phyloP scores from a whole-genome alignment of 2,888 invertebrate genomes.

The Lissocephala sabroskyi region DNA sequence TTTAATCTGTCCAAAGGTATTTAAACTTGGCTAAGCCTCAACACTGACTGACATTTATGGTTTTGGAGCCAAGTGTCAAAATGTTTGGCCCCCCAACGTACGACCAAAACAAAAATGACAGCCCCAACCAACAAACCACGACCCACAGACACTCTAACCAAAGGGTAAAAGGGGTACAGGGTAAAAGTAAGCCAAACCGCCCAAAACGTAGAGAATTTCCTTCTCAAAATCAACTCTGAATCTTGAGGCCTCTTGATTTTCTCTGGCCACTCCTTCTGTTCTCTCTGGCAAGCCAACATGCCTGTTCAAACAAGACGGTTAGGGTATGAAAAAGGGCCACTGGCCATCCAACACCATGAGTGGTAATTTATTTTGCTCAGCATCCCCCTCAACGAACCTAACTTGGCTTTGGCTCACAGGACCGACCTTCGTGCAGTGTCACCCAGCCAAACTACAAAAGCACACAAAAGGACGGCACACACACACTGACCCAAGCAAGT shows the following conservation, averaged over 20 bases:
- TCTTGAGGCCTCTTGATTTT: too few species aligned
- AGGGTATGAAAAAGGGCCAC: too few species aligned
- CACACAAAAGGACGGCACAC: constrained; percentile 34
- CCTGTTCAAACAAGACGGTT: too few species aligned
- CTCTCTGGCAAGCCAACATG: too few species aligned
- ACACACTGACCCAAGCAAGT: constrained; percentile 14
- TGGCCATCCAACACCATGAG: constrained; percentile 21
- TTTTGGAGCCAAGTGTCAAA: constrained; percentile 68
- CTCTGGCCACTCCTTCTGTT: too few species aligned
- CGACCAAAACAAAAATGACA: constrained; percentile 9
- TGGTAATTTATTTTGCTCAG: constrained; percentile 65
- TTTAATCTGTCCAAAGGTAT: constrained; percentile 71
- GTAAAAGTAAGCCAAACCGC: too few species aligned
- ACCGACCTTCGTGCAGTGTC: too few species aligned
- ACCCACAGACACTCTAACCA: background rate
- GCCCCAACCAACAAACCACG: constrained; percentile 11
- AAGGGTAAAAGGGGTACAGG: too few species aligned
- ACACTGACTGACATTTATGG: constrained; percentile 69
- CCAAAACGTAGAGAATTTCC: too few species aligned
- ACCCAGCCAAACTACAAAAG: constrained; percentile 21
- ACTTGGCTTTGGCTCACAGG: background rate
- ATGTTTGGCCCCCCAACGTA: constrained; percentile 39
- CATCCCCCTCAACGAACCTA: constrained; percentile 1
- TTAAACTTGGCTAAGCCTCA: constrained; percentile 68
- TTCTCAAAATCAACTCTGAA: too few species aligned